Base-by-base conservation (phyloP, 2,797 vertebrate genomes). In the Eupleurogrammus muticus region DNA sequence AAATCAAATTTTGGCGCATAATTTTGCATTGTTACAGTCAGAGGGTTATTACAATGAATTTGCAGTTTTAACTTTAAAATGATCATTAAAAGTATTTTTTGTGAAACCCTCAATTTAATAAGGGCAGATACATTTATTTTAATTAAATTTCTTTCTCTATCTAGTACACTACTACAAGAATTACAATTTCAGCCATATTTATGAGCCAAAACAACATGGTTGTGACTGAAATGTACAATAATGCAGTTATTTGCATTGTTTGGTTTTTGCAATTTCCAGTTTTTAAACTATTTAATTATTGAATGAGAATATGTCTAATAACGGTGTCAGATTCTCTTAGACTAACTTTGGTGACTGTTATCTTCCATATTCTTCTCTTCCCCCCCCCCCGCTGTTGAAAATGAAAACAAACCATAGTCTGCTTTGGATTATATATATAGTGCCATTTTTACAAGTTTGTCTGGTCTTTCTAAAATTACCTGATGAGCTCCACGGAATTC, bases 401-500 rank as follows among this genome's bases (percentile, higher is more conserved):
- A 34, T 38, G 5, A 4, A 28, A 28, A 28, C 28, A 28, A 3
- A 28, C 28, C 28, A 28, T 28, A 28, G 28, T 28, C 21, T 24
- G 9, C 47, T 50, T 13, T 62, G 36, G 19, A 4, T 36, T 23
- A 35, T 47, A 73, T 3, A 7, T n/a, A 5, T 2, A 63, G 42
- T 23, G 32, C n/a, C n/a, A n/a, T n/a, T n/a, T 56, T 60, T 34
- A 34, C 4, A 34, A 34, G 32, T 34, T 4, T 8, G 8, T 34
- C 8, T 34, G 32, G 32, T 36, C 7, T 36, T 36, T 4, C 35
- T 11, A 8, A 36, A 36, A 36, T 36, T 11, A 11, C 35, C 7
- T 3, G 38, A 44, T 73, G 71, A 80, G 66, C 60, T 63, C 55
- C 5, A 20, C 28, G 34, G 3, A 40, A 54, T 70, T 51, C 52